Conservation (phyloP, 1,140 invertebrate species). For the Chymomyza costata region DNA sequence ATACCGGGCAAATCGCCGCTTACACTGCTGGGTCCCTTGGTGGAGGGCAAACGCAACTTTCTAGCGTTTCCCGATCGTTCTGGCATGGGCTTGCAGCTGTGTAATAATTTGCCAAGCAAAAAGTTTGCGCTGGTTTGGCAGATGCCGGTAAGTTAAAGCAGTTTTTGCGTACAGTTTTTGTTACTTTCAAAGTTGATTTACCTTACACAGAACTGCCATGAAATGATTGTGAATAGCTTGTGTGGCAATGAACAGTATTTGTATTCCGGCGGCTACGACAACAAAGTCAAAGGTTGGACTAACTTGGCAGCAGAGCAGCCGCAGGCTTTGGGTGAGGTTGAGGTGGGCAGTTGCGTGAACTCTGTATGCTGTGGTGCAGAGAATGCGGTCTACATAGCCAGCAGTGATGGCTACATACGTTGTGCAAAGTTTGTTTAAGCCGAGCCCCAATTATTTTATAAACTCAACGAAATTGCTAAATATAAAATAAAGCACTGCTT, state of each 20-base stretch:
- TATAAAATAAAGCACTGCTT: too few relatives aligned
- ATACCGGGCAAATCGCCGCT: slow-evolving; percentile 64
- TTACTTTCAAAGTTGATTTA: not conserved
- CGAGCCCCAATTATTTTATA: too few relatives aligned
- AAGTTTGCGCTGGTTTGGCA: slow-evolving; percentile 51
- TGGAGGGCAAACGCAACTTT: slow-evolving; percentile 41
- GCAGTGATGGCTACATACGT: slow-evolving; percentile 53
- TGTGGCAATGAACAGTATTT: slow-evolving; percentile 51
- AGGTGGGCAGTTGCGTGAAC: slow-evolving; percentile 60
- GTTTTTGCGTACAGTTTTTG: not conserved
- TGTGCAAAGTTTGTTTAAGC: slow-evolving; percentile 56
- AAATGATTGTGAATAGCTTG: slow-evolving; percentile 65
- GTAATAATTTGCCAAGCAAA: slow-evolving; percentile 45
- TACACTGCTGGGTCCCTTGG: slow-evolving; percentile 46
- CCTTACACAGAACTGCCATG: slow-evolving; percentile 57
- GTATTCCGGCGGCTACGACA: slow-evolving; percentile 69
- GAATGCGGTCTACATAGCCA: slow-evolving; percentile 55
- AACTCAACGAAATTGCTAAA: too few relatives aligned
- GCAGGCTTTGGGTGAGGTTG: slow-evolving; percentile 47
- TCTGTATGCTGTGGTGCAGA: slow-evolving; percentile 50
- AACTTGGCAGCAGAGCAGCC: slow-evolving; percentile 42
- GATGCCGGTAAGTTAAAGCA: slow-evolving; percentile 35
- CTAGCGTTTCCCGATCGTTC: slow-evolving; percentile 63
- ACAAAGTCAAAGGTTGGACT: slow-evolving; percentile 66
- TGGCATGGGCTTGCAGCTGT: slow-evolving; percentile 62